These are phyloP conservation scores for Colostygia pectinataria DNA, from an alignment of 2,888 invertebrate genomes.

Conservation along the genomic window DNA sequence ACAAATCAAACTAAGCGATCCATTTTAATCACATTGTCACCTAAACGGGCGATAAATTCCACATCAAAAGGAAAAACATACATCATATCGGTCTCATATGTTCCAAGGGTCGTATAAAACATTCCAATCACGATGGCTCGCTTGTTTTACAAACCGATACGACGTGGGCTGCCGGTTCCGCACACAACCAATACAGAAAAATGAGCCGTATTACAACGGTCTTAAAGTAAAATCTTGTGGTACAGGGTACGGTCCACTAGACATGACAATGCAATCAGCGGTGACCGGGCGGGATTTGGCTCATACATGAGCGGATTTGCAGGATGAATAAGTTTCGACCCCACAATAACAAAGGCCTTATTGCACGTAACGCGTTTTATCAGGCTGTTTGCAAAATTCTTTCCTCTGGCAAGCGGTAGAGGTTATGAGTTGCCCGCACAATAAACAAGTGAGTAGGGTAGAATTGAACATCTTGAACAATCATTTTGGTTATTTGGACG, in stretches of 20 bases:
- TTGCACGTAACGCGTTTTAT: slow-evolving; percentile 74
- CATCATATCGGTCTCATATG: slow-evolving; percentile 79
- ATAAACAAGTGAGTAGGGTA: slow-evolving; percentile 24
- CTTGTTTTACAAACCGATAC: slow-evolving; percentile 82
- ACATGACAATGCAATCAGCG: slow-evolving; percentile 83
- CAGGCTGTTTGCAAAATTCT: slow-evolving; percentile 74
- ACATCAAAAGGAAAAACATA: slow-evolving; percentile 76
- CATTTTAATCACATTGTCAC: slow-evolving; percentile 53
- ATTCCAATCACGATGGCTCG: slow-evolving; percentile 81
- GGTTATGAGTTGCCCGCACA: slow-evolving; percentile 31
- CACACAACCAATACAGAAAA: slow-evolving; percentile 11
- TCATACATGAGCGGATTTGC: slow-evolving; percentile 82
- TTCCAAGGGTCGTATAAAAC: slow-evolving; percentile 75
- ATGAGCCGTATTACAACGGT: slow-evolving; percentile 21
- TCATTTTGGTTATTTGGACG: too few species aligned
- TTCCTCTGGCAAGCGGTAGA: slow-evolving; percentile 46
- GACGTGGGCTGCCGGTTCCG: slow-evolving; percentile 58
- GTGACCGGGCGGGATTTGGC: slow-evolving; percentile 81
- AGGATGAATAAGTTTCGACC: slow-evolving; percentile 82
- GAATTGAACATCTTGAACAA: neutral
- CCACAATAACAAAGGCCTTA: slow-evolving; percentile 79
- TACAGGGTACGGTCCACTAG: slow-evolving; percentile 50
- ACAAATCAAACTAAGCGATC: slow-evolving; percentile 29
- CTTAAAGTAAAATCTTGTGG: slow-evolving; percentile 40
- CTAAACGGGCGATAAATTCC: slow-evolving; percentile 59